A percentile compares a stretch with the other conserved stretches of the same genome.
These are phyloP conservation scores for Lithobius niger DNA, from an alignment of 1,140 invertebrate species.

Conservation along the genomic window DNA sequence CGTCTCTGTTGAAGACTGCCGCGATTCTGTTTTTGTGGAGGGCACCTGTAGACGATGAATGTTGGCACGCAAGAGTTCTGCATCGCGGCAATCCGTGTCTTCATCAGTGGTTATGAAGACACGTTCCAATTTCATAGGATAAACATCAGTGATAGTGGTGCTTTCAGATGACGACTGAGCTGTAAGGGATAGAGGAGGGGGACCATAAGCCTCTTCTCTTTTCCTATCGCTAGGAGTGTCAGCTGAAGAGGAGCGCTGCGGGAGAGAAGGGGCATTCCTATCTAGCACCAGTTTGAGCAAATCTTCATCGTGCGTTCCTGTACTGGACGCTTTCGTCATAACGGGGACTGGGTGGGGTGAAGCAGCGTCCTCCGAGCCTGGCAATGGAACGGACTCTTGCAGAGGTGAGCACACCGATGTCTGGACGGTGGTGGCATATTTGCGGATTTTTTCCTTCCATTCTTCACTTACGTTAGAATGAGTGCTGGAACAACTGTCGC, in stretches of 20 bases:
- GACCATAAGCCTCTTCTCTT: too few species aligned
- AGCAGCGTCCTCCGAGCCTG: neutral
- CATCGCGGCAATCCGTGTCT: neutral
- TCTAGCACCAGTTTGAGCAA: neutral
- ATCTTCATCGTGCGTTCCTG: too few species aligned
- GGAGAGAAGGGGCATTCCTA: neutral
- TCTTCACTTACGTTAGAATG: constrained; percentile 5
- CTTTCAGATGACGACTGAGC: constrained; percentile 1
- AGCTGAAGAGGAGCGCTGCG: too few species aligned
- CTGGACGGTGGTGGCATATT: constrained; percentile 2
- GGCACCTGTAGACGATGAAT: constrained; percentile 2
- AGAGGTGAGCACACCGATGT: constrained; percentile 2
- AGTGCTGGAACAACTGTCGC: neutral
- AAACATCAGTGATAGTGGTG: neutral
- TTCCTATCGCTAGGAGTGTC: too few species aligned
- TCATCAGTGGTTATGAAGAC: neutral
- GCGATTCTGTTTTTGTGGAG: neutral
- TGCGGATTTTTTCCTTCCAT: neutral
- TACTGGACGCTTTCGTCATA: too few species aligned
- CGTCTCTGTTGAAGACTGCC: constrained; percentile 4
- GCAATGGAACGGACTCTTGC: neutral
- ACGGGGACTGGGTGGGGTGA: too few species aligned
- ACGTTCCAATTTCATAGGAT: neutral
- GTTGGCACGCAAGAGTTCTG: too few species aligned
- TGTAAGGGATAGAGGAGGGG: neutral